Conservation (phyloP, 2,113 vertebrate species). For the Tupaia chinensis region DNA sequence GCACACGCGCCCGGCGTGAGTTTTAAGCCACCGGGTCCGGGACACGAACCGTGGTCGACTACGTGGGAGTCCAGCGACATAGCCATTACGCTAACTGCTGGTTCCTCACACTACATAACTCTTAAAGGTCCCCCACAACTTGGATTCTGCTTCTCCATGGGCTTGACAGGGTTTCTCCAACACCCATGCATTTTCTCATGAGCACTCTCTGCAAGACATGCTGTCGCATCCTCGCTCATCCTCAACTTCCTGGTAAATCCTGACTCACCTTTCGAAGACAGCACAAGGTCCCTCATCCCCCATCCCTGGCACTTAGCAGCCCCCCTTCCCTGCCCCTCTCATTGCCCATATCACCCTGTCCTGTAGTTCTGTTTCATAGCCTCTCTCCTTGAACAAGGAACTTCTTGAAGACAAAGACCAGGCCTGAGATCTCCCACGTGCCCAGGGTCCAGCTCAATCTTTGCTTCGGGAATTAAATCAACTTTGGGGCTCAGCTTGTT, state of each 20-base stretch:
- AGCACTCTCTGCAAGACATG: not conserved
- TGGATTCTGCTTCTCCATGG: not conserved
- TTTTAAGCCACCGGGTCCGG: too few species aligned
- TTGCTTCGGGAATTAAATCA: not conserved
- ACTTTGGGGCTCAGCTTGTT: not conserved
- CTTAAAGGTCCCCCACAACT: not conserved
- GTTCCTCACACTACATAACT: not conserved
- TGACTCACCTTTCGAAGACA: not conserved
- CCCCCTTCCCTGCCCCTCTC: not conserved
- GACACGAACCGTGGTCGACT: too few species aligned
- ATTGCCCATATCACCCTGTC: not conserved
- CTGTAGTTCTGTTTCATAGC: not conserved
- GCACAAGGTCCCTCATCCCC: not conserved
- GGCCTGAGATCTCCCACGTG: not conserved
- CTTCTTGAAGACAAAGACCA: not conserved
- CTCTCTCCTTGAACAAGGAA: not conserved
- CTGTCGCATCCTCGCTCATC: not conserved
- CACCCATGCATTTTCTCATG: fast-evolving
- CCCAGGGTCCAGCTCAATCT: not conserved
- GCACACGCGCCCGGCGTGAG: too few species aligned
- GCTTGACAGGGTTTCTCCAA: not conserved
- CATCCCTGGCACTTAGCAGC: too few species aligned
- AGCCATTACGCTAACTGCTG: too few species aligned
- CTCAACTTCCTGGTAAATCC: not conserved
- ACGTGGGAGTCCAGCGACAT: too few species aligned